Conservation (phyloP, 2,888 invertebrate genomes). For the Nemurella pictetii region DNA sequence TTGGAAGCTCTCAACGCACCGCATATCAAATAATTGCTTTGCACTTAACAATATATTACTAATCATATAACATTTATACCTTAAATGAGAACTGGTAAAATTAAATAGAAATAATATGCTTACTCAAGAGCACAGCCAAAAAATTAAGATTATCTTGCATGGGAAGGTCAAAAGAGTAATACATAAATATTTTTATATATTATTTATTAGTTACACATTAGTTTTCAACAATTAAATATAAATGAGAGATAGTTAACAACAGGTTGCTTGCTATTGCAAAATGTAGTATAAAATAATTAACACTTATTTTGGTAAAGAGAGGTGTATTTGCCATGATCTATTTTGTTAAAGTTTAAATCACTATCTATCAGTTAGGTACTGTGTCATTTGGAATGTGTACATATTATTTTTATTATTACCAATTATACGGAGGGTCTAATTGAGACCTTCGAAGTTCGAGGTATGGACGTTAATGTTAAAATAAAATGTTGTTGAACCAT, state of each 20-base stretch:
- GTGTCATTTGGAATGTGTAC: not conserved
- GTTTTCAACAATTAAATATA: not conserved
- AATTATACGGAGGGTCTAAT: not conserved
- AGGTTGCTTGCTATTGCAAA: not conserved
- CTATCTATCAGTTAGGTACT: not conserved
- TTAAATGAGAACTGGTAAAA: no score
- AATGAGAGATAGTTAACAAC: not conserved
- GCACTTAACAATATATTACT: no score
- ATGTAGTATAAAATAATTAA: constrained; percentile 4
- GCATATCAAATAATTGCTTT: not conserved
- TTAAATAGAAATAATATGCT: no score
- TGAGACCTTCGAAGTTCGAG: not conserved
- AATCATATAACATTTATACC: no score
- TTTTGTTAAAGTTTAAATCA: not conserved
- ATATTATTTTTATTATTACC: not conserved
- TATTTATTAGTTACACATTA: constrained; percentile 5
- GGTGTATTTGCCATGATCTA: not conserved
- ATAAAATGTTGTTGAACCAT: not conserved
- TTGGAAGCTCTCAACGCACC: not conserved
- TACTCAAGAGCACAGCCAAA: not conserved
- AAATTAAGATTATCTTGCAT: not conserved
- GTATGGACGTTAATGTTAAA: not conserved
- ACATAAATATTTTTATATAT: not conserved
- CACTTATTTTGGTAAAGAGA: not conserved
- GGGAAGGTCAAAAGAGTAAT: not conserved